phyloP scores from a whole-genome alignment of 1,140 invertebrate species.

The Drosophila carrolli region DNA sequence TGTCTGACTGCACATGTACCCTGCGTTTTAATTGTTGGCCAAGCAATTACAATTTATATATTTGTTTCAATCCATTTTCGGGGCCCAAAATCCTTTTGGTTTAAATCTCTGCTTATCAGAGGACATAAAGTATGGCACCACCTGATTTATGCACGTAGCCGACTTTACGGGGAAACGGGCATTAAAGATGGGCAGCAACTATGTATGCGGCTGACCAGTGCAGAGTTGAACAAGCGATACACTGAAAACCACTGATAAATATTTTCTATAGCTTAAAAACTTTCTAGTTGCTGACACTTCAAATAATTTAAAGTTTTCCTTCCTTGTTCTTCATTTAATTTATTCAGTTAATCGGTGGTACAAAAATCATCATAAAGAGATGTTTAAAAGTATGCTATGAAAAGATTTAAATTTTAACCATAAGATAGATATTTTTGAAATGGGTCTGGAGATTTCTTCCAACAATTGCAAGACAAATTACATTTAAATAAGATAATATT shows the following conservation, averaged over 20 bases:
- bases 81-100: constrained; percentile 23
- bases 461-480: too few relatives aligned
- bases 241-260: not conserved
- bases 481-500: too few relatives aligned
- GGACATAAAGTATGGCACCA: constrained; percentile 25
- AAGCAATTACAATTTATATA: not conserved
- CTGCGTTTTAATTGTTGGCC: not conserved
- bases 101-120: constrained; percentile 6
- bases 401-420: too few relatives aligned
- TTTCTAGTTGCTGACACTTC: too few relatives aligned
- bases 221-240: not conserved
- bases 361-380: too few relatives aligned
- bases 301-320: too few relatives aligned
- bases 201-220: not conserved
- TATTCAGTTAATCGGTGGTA: too few relatives aligned
- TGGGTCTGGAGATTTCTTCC: too few relatives aligned
- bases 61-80: constrained; percentile 16
- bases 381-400: too few relatives aligned
- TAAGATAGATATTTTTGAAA: too few relatives aligned
- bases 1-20: not conserved
- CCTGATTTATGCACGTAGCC: constrained; percentile 28
- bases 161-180: constrained; percentile 1
- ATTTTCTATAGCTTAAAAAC: too few relatives aligned
- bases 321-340: too few relatives aligned
- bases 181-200: constrained; percentile 14